Base-by-base conservation (phyloP, 2,797 vertebrate species). In the Alcedo quadribrachys region DNA sequence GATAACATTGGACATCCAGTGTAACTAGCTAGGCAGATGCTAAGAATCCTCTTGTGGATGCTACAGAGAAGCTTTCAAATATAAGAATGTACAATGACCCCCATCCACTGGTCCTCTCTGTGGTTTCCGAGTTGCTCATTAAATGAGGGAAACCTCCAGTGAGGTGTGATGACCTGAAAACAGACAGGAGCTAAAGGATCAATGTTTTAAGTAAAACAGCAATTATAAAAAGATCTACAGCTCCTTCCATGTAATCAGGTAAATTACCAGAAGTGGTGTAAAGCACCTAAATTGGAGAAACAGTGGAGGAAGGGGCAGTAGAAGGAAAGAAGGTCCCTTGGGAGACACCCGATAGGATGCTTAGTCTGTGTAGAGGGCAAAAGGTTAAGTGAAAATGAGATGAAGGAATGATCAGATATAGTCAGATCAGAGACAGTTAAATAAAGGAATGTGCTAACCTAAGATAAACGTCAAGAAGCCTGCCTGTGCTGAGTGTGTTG, bases 331-430 rank as follows among this genome's bases (percentile, higher is more conserved):
- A 53, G 60, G 51, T 94, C 93, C 53, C 69, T 62, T 74, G 87
- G 78, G 92, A 81, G 78, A 89, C 70, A 94, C 60, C 74, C 2
- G 77, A 91, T 89, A 71, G 87, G 87, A 95, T 90, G 95, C 92
- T 94, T 89, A 89, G 87, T 55, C 87, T 94, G 83, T 35, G 54
- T 60, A 65, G 65, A 90, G 93, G 94, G 85, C 93, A 93, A 93
- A 93, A 95, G 95, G 92, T 94, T 96, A 97, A 94, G 92, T 95
- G 95, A 96, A 95, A 96, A 96, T 94, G 91, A 89, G 89, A 94
- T 75, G 92, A 94, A 96, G 90, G 94, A 94, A 95, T 76, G 89
- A 93, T 96, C 87, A 96, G 91, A 94, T 91, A 85, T 30, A 84
- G 88, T 88, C 82, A 79, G 91, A 95, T 92, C 86, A 87, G 85